Conservation (phyloP, 2,113 vertebrate genomes). For the Verasper variegatus region DNA sequence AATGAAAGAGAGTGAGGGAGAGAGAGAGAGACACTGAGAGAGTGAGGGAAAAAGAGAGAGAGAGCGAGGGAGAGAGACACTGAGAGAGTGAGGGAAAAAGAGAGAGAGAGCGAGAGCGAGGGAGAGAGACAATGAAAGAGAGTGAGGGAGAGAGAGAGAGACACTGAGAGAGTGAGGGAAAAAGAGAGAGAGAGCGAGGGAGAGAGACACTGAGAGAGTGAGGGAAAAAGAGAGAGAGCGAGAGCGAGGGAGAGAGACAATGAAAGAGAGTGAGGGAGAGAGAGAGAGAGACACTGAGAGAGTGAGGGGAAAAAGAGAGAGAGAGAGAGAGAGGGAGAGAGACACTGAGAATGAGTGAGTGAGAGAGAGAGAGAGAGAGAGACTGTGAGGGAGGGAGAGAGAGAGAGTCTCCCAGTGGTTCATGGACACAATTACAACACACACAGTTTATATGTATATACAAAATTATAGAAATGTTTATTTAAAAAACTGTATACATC, state of each 20-base stretch:
- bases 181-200: conserved; percentile 12
- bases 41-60: too few relatives aligned
- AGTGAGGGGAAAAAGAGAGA: conserved; percentile 16
- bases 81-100: conserved; percentile 8
- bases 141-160: not conserved
- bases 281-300: not conserved
- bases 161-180: conserved; percentile 12
- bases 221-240: conserved; percentile 35
- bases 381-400: conserved; percentile 51
- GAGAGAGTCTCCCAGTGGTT: conserved; percentile 80
- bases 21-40: conserved; percentile 19
- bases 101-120: not conserved
- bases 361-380: conserved; percentile 34
- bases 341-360: too few relatives aligned
- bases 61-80: too few relatives aligned
- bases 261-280: conserved; percentile 11
- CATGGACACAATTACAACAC: conserved; percentile 75
- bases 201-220: not conserved
- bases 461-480: too few relatives aligned
- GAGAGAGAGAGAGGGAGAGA: conserved; percentile 5
- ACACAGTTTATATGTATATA: too few relatives aligned
- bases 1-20: not conserved
- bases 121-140: not conserved
- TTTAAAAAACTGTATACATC: too few relatives aligned
- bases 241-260: conserved; percentile 10